Conservation (phyloP, 1,140 invertebrate genomes). For the Drosophila repleta region DNA sequence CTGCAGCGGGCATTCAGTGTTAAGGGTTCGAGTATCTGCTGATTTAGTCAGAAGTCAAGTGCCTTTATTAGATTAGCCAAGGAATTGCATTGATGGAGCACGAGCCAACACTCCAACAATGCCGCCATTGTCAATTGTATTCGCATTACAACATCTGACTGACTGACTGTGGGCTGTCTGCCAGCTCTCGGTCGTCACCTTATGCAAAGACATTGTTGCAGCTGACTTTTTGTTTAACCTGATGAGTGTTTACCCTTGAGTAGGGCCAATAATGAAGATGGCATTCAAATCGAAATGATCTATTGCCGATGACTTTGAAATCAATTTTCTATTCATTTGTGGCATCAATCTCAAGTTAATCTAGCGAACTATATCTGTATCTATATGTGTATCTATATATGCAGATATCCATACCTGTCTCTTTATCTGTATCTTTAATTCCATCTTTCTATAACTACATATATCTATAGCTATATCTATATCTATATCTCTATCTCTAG, state of each 20-base stretch:
- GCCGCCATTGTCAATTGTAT: conserved; percentile 26
- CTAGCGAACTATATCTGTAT: no score
- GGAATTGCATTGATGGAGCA: conserved; percentile 39
- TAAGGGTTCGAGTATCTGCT: conserved; percentile 29
- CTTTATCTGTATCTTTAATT: no score
- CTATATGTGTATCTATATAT: no score
- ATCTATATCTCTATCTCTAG: neutral
- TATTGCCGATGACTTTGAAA: no score
- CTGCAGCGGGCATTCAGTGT: conserved; percentile 17
- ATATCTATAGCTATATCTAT: neutral
- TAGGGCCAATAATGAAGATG: neutral
- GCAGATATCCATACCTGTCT: no score
- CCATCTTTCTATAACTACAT: no score
- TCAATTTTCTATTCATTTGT: no score
- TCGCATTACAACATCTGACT: no score
- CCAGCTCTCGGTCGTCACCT: conserved; percentile 4
- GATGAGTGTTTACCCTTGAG: conserved; percentile 40
- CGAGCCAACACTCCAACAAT: conserved; percentile 36
- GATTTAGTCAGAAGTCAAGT: conserved; percentile 29
- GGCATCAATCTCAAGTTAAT: no score
- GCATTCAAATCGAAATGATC: no score
- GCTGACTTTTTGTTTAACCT: conserved; percentile 40
- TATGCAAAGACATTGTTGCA: neutral
- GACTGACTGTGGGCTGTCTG: no score
- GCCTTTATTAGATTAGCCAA: conserved; percentile 66